These are phyloP conservation scores for Parnassius glacialis DNA, from an alignment of 2,888 invertebrate species.

Conservation along the genomic window DNA sequence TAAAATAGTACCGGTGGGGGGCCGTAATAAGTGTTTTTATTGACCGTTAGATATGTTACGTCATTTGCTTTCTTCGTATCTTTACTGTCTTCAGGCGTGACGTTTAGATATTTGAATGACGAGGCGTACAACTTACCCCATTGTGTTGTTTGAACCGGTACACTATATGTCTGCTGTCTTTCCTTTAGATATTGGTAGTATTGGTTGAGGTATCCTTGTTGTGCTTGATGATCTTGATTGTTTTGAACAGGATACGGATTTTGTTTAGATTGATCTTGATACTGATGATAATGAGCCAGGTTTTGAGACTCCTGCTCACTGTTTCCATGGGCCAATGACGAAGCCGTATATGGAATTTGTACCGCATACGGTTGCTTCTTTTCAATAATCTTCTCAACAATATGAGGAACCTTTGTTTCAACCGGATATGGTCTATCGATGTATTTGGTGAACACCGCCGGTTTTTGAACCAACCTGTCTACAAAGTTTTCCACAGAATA, in stretches of 20 bases:
- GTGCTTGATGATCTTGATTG: conserved; percentile 28
- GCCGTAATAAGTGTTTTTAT: conserved; percentile 60
- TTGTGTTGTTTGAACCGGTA: conserved; percentile 43
- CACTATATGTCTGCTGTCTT: conserved; percentile 29
- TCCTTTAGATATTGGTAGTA: conserved; percentile 39
- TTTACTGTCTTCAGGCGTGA: conserved; percentile 35
- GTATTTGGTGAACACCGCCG: conserved; percentile 71
- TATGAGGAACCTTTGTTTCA: conserved; percentile 68
- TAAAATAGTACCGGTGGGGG: conserved; percentile 67
- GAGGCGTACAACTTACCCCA: conserved; percentile 70
- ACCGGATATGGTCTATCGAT: conserved; percentile 72
- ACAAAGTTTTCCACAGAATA: conserved; percentile 73
- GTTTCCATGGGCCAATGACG: conserved; percentile 60
- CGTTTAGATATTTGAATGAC: conserved; percentile 60
- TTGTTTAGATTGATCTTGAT: conserved; percentile 8
- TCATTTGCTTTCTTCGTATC: conserved; percentile 40
- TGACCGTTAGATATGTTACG: conserved; percentile 41
- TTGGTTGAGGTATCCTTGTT: conserved; percentile 35
- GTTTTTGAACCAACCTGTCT: conserved; percentile 81
- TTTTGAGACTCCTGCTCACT: conserved; percentile 36
- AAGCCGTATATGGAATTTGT: conserved; percentile 73
- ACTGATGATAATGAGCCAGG: conserved; percentile 16
- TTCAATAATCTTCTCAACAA: conserved; percentile 75
- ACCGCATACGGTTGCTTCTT: conserved; percentile 79
- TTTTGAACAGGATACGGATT: conserved; percentile 28